Conservation (phyloP, 2,113 vertebrate species). For the Xiphias gladius region DNA sequence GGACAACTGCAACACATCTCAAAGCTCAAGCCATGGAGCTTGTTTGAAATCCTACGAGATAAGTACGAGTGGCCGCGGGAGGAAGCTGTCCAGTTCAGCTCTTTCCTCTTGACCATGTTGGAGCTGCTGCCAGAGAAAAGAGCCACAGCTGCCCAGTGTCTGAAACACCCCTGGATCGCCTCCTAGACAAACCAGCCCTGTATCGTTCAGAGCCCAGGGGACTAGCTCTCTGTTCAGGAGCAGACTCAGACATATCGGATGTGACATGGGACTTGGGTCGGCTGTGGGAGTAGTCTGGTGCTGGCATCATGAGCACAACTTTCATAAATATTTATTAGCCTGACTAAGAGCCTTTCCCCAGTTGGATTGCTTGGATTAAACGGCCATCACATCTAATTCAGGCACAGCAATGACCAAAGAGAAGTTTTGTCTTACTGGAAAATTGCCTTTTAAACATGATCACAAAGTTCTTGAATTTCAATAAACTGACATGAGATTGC, state of each 20-base stretch:
- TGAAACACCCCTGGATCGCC: conserved; percentile 93
- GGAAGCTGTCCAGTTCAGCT: conserved; percentile 92
- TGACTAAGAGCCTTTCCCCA: conserved; percentile 1
- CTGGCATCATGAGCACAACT: conserved; percentile 48
- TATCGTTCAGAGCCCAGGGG: conserved; percentile 15
- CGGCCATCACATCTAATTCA: not conserved
- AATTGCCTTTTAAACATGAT: conserved; percentile 6
- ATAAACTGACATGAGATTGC: not conserved
- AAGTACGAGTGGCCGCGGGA: conserved; percentile 95
- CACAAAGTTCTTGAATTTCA: conserved; percentile 11
- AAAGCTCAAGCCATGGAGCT: conserved; percentile 95
- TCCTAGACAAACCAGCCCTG: conserved; percentile 80
- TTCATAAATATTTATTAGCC: conserved; percentile 11
- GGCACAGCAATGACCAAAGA: conserved; percentile 32
- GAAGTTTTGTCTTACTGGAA: conserved; percentile 18
- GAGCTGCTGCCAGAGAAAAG: conserved; percentile 93
- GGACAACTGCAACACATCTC: conserved; percentile 94
- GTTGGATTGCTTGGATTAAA: not conserved
- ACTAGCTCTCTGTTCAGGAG: conserved; percentile 11
- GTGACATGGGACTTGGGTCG: conserved; percentile 12
- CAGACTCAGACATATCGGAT: conserved; percentile 18
- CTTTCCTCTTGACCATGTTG: conserved; percentile 95
- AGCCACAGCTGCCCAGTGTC: conserved; percentile 93
- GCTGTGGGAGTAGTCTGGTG: conserved; percentile 34
- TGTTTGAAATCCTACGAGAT: conserved; percentile 94